Evolutionary conservation across 2,113 vertebrate genomes (phyloP), one percentile per base, ranked within the genome.

Genomic region (Spizaetus ornatus): DNA sequence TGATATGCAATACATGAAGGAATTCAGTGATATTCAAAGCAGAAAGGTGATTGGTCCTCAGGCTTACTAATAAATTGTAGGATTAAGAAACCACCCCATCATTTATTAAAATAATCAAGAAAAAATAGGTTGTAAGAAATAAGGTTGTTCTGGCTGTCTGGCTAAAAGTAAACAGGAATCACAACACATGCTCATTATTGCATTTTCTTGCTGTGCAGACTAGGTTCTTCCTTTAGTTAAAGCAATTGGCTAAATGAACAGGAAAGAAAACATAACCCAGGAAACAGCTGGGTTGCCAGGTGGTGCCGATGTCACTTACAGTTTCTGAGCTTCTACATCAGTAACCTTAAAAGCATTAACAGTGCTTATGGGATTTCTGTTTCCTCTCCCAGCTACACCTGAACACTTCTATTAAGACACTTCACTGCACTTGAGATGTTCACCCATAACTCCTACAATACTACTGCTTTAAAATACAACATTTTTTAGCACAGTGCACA

Each of bases 321-420:
- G 2, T 2, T 38, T 11, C 88, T 27, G 32, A 47, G 32, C 47
- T 55, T 59, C 73, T 52, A 8, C 82, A 34, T 4, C 90, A 66
- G 62, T 12, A 73, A 47, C 34, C 18, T 29, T 20, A 50, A 34
- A 48, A 48, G 36, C 87, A 50, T 4, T 3, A 59, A 29, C 0
- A 0, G n/a, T 21, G 27, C 58, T 73, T 6, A 8, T 0, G 13
- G 43, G 47, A 36, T 21, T 40, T 42, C 38, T 29, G 9, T 42
- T 40, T 17, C 38, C 32, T 62, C 63, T 77, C 53, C 70, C 62
- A 90, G 40, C 52, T 69, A 67, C 71, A 50, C 34, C 62, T 13
- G 10, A 61, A 32, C 19, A 13, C n/a, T 76, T 36, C 58, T 17
- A 5, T 1, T 32, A 38, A 65, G 70, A 79, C 36, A 29, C 47